Percentiles rank a stretch among this genome's conserved stretches.
Conservation (phyloP, 2,797 vertebrate genomes). For the Sebastes nivosus region DNA sequence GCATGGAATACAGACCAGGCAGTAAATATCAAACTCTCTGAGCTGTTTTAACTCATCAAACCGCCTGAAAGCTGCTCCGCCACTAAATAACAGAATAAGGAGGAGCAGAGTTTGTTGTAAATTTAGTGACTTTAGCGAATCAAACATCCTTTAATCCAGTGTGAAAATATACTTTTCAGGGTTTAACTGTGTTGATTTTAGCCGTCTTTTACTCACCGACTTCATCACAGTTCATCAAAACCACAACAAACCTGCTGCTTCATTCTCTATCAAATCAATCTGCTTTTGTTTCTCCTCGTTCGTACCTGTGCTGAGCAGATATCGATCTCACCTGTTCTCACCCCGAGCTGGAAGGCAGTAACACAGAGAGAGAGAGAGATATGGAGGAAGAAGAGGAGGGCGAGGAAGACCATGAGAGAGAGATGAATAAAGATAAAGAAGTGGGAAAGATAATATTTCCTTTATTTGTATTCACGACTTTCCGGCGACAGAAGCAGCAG, state of each 20-base stretch:
- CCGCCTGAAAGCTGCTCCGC: neutral
- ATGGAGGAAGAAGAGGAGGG: neutral
- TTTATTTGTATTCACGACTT: neutral
- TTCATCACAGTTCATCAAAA: no score
- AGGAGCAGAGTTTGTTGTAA: neutral
- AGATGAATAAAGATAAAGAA: no score
- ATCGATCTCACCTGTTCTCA: neutral
- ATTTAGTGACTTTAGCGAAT: neutral
- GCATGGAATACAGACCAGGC: conserved; percentile 7
- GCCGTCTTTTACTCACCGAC: no score
- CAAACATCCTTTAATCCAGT: neutral
- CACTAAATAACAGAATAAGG: neutral
- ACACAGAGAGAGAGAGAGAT: neutral
- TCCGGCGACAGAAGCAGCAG: neutral
- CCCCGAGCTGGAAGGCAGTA: neutral
- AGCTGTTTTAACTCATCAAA: neutral
- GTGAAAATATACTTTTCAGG: neutral
- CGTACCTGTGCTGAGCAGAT: neutral
- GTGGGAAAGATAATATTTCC: neutral
- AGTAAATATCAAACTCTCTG: neutral
- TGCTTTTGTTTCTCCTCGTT: neutral
- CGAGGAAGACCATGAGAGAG: neutral
- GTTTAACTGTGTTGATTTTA: neutral
- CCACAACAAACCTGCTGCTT: neutral
- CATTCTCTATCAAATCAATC: neutral